Percentiles rank a stretch among this genome's conserved stretches.
phyloP scores from a whole-genome alignment of 1,140 invertebrate genomes.

The Dinothrombium tinctorium region DNA sequence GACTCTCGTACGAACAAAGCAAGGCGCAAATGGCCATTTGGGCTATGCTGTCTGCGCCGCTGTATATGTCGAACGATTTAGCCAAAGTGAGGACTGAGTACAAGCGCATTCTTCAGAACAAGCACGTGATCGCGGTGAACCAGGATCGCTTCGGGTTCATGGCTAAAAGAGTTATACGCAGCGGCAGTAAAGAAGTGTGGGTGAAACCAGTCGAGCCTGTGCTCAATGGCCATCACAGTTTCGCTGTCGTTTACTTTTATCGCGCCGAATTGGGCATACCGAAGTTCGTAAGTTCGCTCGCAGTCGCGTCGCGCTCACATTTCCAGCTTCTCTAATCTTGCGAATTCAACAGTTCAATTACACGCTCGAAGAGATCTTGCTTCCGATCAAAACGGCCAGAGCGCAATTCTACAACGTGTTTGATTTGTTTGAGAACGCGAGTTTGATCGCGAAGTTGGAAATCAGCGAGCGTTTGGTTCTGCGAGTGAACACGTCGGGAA shows the following conservation, averaged over 20 bases:
- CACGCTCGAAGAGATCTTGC: too few species aligned
- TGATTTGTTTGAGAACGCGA: too few species aligned
- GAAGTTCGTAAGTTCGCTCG: too few species aligned
- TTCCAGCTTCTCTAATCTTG: too few species aligned
- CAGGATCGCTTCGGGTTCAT: conserved; percentile 19
- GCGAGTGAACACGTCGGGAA: too few species aligned
- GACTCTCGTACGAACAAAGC: conserved; percentile 20
- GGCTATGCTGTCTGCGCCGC: conserved; percentile 23
- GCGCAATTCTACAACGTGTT: too few species aligned
- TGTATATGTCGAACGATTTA: conserved; percentile 26
- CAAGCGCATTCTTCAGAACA: conserved; percentile 20
- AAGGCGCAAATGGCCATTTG: conserved; percentile 25
- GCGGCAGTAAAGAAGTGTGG: neutral
- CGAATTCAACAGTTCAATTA: too few species aligned
- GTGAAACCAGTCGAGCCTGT: neutral
- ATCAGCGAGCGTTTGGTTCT: too few species aligned
- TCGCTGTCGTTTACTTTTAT: conserved; percentile 12
- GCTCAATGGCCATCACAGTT: neutral
- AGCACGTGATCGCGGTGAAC: conserved; percentile 20
- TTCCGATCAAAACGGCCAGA: too few species aligned
- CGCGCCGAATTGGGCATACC: too few species aligned
- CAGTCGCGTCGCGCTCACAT: too few species aligned
- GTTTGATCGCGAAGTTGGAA: too few species aligned
- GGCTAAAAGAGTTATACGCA: conserved; percentile 14
- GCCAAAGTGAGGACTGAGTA: conserved; percentile 17